phyloP scores from a whole-genome alignment of 2,797 vertebrate genomes.

The Melanotaenia pygmaea region DNA sequence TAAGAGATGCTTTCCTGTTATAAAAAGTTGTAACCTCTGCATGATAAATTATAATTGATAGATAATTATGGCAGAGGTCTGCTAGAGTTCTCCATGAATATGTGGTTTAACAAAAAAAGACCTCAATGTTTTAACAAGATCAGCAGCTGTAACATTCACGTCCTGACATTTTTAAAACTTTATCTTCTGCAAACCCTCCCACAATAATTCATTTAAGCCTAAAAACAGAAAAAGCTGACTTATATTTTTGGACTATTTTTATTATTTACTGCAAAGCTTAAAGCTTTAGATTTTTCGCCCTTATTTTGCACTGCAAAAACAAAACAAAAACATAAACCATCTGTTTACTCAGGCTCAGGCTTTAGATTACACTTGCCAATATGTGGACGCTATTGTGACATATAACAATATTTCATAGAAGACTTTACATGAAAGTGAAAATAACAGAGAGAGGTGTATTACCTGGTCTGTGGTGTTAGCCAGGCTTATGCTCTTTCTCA shows the following conservation, averaged over 20 bases:
- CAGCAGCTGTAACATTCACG: not conserved
- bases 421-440: not conserved
- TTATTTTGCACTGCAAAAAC: not conserved
- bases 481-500: constrained; percentile 71
- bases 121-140: not conserved
- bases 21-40: not conserved
- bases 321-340: not conserved
- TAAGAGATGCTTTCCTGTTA: constrained; percentile 12
- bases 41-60: not conserved
- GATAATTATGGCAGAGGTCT: not conserved
- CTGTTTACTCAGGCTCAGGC: not conserved
- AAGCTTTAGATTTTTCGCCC: not conserved
- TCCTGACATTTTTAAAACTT: not conserved
- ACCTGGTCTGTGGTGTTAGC: constrained; percentile 83
- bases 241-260: not conserved
- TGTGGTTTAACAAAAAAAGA: not conserved
- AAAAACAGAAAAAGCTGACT: not conserved
- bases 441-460: not conserved
- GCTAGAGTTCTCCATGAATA: not conserved
- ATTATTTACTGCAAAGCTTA: not conserved
- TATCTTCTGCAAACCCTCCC: not conserved
- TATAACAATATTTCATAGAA: not conserved
- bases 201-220: not conserved
- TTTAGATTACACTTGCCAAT: not conserved
- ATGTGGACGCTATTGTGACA: not conserved